Percentiles rank a stretch among this genome's conserved stretches.
Evolutionary conservation across 2,888 invertebrate genomes (phyloP).

Genomic region (Mantis religiosa): DNA sequence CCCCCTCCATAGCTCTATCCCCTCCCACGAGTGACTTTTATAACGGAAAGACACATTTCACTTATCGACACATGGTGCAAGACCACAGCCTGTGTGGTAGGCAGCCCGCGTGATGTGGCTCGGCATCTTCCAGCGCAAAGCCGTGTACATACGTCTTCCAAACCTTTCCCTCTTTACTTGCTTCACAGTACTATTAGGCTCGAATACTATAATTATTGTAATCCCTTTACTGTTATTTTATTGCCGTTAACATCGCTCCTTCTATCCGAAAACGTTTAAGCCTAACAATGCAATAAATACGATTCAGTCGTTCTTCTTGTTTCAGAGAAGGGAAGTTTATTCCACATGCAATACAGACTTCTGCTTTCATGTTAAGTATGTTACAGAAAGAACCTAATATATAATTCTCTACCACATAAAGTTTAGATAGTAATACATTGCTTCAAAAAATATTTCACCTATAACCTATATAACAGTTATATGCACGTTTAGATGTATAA

Average conservation of each 20-base stretch:
- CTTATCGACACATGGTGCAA: not conserved
- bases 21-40: not conserved
- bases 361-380: no score
- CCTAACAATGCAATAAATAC: not conserved
- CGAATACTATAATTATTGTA: not conserved
- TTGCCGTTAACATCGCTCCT: not conserved
- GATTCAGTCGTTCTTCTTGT: not conserved
- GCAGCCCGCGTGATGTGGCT: not conserved
- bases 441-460: no score
- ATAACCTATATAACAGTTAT: no score
- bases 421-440: no score
- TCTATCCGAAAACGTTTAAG: not conserved
- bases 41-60: not conserved
- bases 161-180: no score
- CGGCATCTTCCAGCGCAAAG: not conserved
- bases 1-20: not conserved
- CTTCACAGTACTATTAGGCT: not conserved
- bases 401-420: no score
- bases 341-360: no score
- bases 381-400: no score
- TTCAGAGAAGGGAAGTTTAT: not conserved
- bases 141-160: not conserved
- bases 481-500: no score
- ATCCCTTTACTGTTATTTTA: not conserved
- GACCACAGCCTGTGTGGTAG: not conserved